phyloP scores from a whole-genome alignment of 2,888 invertebrate species.

The Keiferia lycopersicella region DNA sequence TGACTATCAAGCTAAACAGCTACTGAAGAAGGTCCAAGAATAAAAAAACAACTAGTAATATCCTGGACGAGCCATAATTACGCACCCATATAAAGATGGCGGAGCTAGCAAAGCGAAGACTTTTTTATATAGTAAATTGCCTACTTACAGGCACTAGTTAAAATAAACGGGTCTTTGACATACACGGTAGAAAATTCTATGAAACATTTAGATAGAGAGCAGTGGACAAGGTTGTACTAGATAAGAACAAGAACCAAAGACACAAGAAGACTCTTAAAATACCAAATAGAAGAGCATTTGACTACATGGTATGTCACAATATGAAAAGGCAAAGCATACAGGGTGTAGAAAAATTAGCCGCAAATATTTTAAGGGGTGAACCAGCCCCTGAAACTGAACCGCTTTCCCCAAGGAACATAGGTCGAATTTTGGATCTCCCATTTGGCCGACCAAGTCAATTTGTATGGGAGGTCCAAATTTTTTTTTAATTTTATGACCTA shows the following conservation, averaged over 20 bases:
- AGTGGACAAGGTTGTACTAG: not conserved
- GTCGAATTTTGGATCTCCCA: too few relatives aligned
- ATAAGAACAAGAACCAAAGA: too few relatives aligned
- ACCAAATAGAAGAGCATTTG: not conserved
- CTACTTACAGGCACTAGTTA: constrained; percentile 41
- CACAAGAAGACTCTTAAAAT: not conserved
- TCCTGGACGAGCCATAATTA: constrained; percentile 38
- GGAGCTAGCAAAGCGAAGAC: constrained; percentile 35
- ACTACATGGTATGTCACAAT: not conserved
- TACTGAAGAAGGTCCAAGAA: constrained; percentile 36
- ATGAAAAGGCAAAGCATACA: not conserved
- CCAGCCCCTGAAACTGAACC: too few relatives aligned
- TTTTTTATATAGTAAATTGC: constrained; percentile 46
- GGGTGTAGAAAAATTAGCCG: too few relatives aligned
- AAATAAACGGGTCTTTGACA: constrained; percentile 28
- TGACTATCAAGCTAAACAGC: constrained; percentile 19
- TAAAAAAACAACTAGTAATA: constrained; percentile 37
- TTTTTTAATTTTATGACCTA: too few relatives aligned
- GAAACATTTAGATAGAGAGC: not conserved
- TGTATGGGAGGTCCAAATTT: too few relatives aligned
- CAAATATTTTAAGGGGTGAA: too few relatives aligned
- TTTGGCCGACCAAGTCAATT: too few relatives aligned
- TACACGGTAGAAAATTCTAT: not conserved
- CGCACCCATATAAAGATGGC: constrained; percentile 40
- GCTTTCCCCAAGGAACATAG: too few relatives aligned